Evolutionary conservation across 2,888 invertebrate genomes (phyloP).

Genomic region (Pharmacophagus antenor): DNA sequence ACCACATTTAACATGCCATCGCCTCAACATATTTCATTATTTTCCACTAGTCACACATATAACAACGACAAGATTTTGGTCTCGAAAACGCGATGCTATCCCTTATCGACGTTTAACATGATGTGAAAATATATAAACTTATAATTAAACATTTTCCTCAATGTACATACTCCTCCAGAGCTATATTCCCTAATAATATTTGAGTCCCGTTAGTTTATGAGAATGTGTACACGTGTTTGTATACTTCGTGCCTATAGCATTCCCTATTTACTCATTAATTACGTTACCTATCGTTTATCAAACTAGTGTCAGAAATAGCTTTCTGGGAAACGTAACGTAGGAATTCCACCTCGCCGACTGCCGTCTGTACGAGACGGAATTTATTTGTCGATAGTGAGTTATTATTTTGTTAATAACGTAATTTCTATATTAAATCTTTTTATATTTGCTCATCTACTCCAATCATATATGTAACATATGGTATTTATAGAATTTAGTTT

Average conservation of each 20-base stretch:
- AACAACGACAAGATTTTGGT: too few species aligned
- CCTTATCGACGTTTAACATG: too few species aligned
- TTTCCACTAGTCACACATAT: too few species aligned
- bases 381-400: conserved; percentile 17
- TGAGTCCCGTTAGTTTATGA: background rate
- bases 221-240: background rate
- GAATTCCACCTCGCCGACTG: conserved; percentile 17
- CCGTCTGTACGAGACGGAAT: conserved; percentile 12
- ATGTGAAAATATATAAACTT: too few species aligned
- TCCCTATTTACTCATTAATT: conserved; percentile 28
- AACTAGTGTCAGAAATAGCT: conserved; percentile 25
- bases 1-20: too few species aligned
- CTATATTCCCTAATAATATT: background rate
- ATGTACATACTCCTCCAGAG: too few species aligned
- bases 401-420: background rate
- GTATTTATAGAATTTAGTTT: too few species aligned
- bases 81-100: too few species aligned
- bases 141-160: too few species aligned
- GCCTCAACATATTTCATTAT: too few species aligned
- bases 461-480: too few species aligned
- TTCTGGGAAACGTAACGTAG: conserved; percentile 22
- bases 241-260: conserved; percentile 5
- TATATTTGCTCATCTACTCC: too few species aligned
- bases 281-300: conserved; percentile 27
- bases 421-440: background rate